Conservation (phyloP, 1,140 invertebrate species). For the Rhagoletis zephyria region DNA sequence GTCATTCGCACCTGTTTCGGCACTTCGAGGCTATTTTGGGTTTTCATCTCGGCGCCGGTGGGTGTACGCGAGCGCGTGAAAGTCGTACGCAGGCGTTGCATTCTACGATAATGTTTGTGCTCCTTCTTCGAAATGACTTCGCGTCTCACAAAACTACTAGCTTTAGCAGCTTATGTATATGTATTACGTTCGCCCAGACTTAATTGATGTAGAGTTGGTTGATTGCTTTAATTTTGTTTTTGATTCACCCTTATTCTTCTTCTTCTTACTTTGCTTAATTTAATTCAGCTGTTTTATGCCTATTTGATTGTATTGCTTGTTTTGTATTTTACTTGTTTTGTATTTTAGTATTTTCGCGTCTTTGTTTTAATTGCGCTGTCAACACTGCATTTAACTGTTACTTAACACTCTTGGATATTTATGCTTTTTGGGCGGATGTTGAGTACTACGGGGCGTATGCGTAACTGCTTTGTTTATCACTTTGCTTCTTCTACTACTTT, state of each 20-base stretch:
- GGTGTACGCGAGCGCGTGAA: conserved; percentile 89
- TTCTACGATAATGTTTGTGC: conserved; percentile 64
- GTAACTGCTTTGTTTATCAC: neutral
- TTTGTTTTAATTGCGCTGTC: neutral
- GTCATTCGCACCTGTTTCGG: conserved; percentile 83
- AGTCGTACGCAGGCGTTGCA: conserved; percentile 87
- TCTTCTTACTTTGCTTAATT: neutral
- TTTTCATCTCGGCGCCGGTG: conserved; percentile 90
- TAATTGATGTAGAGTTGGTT: neutral
- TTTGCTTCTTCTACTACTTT: neutral
- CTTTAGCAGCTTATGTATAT: no score
- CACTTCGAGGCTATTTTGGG: conserved; percentile 89
- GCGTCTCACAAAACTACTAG: neutral
- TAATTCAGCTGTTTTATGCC: neutral
- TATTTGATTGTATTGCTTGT: neutral
- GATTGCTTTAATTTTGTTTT: neutral
- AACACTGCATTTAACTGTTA: conserved; percentile 33
- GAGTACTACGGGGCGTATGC: neutral
- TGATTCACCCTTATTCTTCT: neutral
- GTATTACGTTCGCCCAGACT: neutral
- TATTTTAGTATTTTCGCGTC: neutral
- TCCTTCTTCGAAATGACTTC: neutral
- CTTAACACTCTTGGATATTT: conserved; percentile 18
- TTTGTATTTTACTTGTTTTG: neutral
- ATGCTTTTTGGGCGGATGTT: conserved; percentile 27